phyloP scores from a whole-genome alignment of 2,113 vertebrate genomes.

The Ancistrus triradiatus region DNA sequence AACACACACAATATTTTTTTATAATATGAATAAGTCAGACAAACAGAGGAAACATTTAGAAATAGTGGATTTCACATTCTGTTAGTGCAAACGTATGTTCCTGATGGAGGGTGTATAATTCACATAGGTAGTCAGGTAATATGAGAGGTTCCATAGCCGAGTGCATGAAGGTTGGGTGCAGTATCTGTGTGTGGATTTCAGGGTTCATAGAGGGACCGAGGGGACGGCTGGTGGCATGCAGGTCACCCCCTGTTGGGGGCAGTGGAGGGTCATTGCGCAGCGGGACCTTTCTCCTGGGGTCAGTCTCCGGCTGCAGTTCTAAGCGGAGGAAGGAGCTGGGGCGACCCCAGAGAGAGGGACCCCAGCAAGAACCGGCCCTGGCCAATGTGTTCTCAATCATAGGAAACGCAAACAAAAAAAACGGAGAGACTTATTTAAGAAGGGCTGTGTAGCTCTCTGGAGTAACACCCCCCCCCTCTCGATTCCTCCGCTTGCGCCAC shows the following conservation, averaged over 20 bases:
- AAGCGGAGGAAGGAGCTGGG: slow-evolving; percentile 43
- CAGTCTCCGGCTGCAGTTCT: slow-evolving; percentile 39
- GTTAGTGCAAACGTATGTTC: not conserved
- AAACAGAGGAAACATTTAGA: no score
- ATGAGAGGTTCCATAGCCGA: not conserved
- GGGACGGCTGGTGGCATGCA: slow-evolving; percentile 29
- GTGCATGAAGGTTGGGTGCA: slow-evolving; percentile 1
- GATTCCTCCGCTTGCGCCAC: slow-evolving; percentile 25
- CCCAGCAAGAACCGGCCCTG: slow-evolving; percentile 28
- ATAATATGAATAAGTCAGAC: no score
- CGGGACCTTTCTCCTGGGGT: slow-evolving; percentile 41
- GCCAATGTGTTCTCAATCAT: slow-evolving; percentile 53
- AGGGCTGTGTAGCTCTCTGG: slow-evolving; percentile 35
- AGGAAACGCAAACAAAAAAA: slow-evolving; percentile 49
- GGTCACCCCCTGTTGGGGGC: slow-evolving; percentile 43
- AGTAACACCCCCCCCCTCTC: slow-evolving; percentile 7
- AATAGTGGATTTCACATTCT: not conserved
- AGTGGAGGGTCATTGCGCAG: slow-evolving; percentile 40
- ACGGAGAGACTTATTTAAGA: slow-evolving; percentile 38
- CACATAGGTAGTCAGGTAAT: slow-evolving; percentile 13
- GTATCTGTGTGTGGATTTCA: not conserved
- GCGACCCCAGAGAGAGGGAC: slow-evolving; percentile 44
- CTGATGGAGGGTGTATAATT: not conserved
- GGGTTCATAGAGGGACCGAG: slow-evolving; percentile 9
- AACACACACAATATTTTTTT: no score